Conservation (phyloP, 2,888 invertebrate species). For the Eristalinus sepulchralis region DNA sequence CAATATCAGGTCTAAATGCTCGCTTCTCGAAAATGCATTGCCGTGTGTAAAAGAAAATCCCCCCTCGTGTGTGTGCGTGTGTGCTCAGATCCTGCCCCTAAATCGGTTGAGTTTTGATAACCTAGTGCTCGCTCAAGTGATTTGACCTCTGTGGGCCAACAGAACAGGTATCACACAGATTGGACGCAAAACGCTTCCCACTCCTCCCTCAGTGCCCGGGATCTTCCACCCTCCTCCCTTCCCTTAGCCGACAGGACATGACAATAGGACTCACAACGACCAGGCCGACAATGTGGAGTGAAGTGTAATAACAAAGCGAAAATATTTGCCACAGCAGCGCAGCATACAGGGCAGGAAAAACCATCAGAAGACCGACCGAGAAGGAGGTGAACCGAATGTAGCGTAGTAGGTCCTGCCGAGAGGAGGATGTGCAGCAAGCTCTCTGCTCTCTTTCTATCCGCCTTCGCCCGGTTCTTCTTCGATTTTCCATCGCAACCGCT, state of each 20-base stretch:
- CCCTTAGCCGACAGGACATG: not conserved
- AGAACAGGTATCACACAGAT: not conserved
- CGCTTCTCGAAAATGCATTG: not conserved
- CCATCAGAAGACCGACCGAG: constrained; percentile 21
- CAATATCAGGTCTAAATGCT: constrained; percentile 6
- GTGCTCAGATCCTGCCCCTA: not conserved
- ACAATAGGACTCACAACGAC: constrained; percentile 6
- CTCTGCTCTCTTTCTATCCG: constrained; percentile 38
- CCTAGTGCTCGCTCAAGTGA: constrained; percentile 52
- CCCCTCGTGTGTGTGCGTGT: not conserved
- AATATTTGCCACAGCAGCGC: not conserved
- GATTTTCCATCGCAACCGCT: constrained; percentile 30
- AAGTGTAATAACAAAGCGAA: constrained; percentile 19
- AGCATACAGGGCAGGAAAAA: constrained; percentile 1
- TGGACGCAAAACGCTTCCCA: not conserved
- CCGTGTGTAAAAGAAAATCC: not conserved
- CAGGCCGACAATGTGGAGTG: constrained; percentile 26
- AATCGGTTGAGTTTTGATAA: constrained; percentile 42
- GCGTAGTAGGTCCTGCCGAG: constrained; percentile 62
- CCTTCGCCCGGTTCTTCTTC: constrained; percentile 59
- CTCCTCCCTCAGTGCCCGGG: constrained; percentile 17
- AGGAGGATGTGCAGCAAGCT: constrained; percentile 37
- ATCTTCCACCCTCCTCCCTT: not conserved
- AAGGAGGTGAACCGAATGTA: constrained; percentile 40
- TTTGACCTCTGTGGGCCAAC: constrained; percentile 49